Evolutionary conservation across 1,140 invertebrate species (phyloP), one percentile per base, ranked within the genome.

Genomic region (Hydropsyche tenuis): DNA sequence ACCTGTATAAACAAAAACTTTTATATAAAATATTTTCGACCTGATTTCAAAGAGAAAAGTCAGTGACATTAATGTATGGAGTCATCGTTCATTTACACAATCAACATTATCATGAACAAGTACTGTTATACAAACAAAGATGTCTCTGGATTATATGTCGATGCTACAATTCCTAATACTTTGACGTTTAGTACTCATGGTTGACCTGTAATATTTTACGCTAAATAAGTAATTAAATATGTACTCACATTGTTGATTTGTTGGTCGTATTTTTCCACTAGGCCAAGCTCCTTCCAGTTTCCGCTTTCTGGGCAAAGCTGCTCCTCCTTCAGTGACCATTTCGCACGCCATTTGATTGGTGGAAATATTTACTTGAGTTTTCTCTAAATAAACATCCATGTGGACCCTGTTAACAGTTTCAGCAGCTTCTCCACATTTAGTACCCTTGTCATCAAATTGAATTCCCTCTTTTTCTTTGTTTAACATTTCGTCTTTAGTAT

Each of bases 371-470:
- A 72, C 45, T 12, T 72, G 63, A 16, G 72, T 51, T 30, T 72
- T 74, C 22, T 74, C 75, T 20, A 77, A 46, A 69, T 72, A 77
- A 64, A 77, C 72, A 65, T 77, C 72, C 48, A 77, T 74, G 6
- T 77, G 72, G 20, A 43, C 60, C n/a, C 60, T 76, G 5, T 6
- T 60, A 2, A 48, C 45, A 16, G 11, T 62, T 7, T 69, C 56
- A 23, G 9, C 25, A n/a, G 20, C 22, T 45, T 74, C 73, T 18
- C 60, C 2, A 11, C 37, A 0, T 48, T 68, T 68, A 9, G 22
- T 23, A n/a, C 0, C 20, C 25, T 60, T 60, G 12, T 14, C 12
- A 23, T 20, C 48, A 25, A 53, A 56, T 25, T 70, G 48, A 37
- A n/a, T n/a, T n/a, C 27, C 69, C 46, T 51, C 63, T 30, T 64